Percentiles rank a stretch among this genome's conserved stretches.
Evolutionary conservation across 2,113 vertebrate species (phyloP).

Genomic region (Phrynosoma platyrhinos): DNA sequence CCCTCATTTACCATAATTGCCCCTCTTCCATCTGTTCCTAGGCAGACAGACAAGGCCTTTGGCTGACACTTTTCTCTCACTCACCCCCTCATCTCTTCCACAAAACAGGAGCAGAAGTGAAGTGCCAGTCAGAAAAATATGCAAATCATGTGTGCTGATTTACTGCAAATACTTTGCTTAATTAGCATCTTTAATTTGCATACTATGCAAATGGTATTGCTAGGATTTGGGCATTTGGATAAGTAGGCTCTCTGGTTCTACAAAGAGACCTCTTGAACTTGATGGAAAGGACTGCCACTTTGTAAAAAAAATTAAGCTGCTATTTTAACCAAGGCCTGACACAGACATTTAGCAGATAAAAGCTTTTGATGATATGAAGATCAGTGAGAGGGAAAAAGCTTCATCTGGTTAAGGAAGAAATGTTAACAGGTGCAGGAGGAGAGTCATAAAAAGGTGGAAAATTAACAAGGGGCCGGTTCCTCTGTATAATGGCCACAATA

Average conservation of each 20-base stretch:
- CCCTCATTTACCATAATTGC: neutral
- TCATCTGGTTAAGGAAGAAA: neutral
- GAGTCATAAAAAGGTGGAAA: neutral
- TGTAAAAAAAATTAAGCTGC: neutral
- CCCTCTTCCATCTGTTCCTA: neutral
- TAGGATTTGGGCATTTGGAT: neutral
- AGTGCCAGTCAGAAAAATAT: slow-evolving; percentile 9
- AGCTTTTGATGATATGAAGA: neutral
- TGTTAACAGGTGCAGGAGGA: neutral
- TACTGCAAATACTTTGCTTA: slow-evolving; percentile 8
- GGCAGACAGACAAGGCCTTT: neutral
- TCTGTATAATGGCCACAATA: slow-evolving; percentile 9
- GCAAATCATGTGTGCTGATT: slow-evolving; percentile 16
- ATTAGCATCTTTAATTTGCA: slow-evolving; percentile 19
- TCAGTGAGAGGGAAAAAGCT: neutral
- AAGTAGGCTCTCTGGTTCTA: neutral
- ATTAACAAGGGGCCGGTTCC: neutral
- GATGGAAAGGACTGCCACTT: neutral
- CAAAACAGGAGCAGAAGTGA: neutral
- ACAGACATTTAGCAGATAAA: neutral
- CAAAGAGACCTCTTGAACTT: neutral
- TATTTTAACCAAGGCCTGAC: neutral
- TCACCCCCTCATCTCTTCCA: neutral
- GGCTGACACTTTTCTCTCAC: no score
- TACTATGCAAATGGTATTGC: slow-evolving; percentile 18